Evolutionary conservation across 2,113 vertebrate species (phyloP), one percentile per base, ranked within the genome.

Genomic region (Nettapus auritus): DNA sequence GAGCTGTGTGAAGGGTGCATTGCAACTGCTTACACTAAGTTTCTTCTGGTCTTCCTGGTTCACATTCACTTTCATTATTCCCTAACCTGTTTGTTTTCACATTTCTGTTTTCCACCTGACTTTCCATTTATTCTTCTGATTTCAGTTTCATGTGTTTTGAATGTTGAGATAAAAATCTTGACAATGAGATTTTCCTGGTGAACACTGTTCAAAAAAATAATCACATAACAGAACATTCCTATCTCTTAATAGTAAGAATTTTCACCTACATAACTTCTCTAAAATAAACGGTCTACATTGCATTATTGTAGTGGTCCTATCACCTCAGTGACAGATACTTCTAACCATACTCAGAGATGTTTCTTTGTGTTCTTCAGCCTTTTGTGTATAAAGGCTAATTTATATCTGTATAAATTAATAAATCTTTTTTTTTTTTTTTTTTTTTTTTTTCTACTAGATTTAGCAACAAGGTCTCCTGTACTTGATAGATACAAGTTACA

Each of bases 11-110:
- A 86, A 93, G 57, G 88, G 67, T 90, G 91, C 69, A 82, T 89
- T 94, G 46, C 90, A 75, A 79, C 57, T 93, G 70, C 86, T 94
- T 96, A 48, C 5, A n/a, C 93, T 88, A 78, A 84, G 38, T 83
- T 70, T 62, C 69, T 36, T 71, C 92, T 92, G 67, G 75, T 88
- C 78, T 88, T 70, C 74, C 88, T 89, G 82, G 84, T 79, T 87
- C 89, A 42, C 75, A 62, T 80, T 95, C 60, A 57, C 77, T 93
- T 93, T 92, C 38, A 21, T 31, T 77, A 3, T 84, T 77, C 46
- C 48, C 4, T 64, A 67, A 83, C 31, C 64, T 82, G 29, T 78
- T 95, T 87, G 26, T 11, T 83, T 93, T 70, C 63, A 44, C 17
- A 1, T 79, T 64, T 52, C 42, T 90, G 15, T 62, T 88, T 74